These are phyloP conservation scores for Gasterosteus nipponicus DNA, from an alignment of 2,113 vertebrate genomes.

Conservation along the genomic window DNA sequence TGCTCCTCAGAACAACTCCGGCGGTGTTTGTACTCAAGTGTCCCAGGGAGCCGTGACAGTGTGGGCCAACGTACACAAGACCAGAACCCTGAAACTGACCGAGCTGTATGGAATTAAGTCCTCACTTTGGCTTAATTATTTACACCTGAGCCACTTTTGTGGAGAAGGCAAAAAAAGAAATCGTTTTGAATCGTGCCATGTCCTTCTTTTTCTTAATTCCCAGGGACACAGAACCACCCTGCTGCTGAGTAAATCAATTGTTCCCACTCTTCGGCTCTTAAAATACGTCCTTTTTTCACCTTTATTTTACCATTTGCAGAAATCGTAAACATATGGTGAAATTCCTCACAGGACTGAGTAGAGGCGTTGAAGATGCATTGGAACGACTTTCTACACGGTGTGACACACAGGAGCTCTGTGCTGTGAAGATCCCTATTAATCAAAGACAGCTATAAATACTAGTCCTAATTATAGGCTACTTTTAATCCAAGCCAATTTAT, in stretches of 20 bases:
- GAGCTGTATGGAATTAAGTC: neutral
- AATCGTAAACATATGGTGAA: slow-evolving; percentile 16
- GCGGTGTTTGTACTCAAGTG: neutral
- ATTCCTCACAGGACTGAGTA: neutral
- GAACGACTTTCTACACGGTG: slow-evolving; percentile 1
- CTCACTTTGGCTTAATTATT: neutral
- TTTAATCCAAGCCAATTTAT: neutral
- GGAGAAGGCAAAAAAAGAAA: neutral
- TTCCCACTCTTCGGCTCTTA: neutral
- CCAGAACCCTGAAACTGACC: neutral
- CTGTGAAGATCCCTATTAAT: neutral
- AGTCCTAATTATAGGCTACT: neutral
- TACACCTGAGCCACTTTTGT: neutral
- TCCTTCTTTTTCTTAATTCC: neutral
- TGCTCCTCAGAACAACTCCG: neutral
- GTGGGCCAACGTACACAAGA: neutral
- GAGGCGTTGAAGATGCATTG: neutral
- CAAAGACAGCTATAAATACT: slow-evolving; percentile 24
- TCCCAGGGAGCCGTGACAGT: neutral
- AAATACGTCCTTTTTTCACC: neutral
- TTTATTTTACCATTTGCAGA: slow-evolving; percentile 7
- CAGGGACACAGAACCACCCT: neutral
- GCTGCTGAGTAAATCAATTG: neutral
- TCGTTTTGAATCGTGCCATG: neutral
- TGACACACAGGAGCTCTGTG: neutral